phyloP scores from a whole-genome alignment of 2,888 invertebrate species.

The Heliconius hortense region DNA sequence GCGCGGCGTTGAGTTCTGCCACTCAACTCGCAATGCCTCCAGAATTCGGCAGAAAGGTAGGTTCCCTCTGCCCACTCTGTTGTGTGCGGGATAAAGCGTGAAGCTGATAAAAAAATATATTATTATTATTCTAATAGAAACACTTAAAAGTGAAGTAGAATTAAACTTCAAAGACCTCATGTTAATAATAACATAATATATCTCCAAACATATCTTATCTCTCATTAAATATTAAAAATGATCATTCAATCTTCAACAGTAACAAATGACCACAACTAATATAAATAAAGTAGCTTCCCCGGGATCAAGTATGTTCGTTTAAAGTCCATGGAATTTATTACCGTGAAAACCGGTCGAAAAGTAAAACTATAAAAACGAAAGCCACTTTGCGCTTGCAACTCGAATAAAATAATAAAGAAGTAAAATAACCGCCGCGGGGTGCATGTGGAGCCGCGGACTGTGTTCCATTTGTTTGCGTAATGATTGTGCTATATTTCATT shows the following conservation, averaged over 20 bases:
- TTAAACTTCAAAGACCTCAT: conserved; percentile 43
- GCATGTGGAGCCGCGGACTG: conserved; percentile 63
- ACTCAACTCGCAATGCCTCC: no score
- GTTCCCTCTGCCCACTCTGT: no score
- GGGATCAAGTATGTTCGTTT: conserved; percentile 61
- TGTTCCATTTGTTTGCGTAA: conserved; percentile 60
- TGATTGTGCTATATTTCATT: conserved; percentile 60
- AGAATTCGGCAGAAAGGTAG: no score
- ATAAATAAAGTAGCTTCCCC: conserved; percentile 65
- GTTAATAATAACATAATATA: conserved; percentile 29
- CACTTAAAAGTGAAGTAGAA: conserved; percentile 22
- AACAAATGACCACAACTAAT: conserved; percentile 67
- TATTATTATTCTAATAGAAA: neutral
- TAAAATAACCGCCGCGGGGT: conserved; percentile 65
- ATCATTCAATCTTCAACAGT: conserved; percentile 55
- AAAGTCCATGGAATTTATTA: conserved; percentile 67
- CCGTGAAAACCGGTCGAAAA: conserved; percentile 63
- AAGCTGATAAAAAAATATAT: no score
- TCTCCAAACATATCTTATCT: conserved; percentile 40
- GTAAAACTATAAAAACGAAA: conserved; percentile 70
- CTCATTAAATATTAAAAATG: conserved; percentile 52
- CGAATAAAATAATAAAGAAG: conserved; percentile 73
- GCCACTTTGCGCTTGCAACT: conserved; percentile 67
- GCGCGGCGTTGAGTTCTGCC: no score
- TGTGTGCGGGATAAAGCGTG: no score